Conservation (phyloP, 2,888 invertebrate genomes). For the Drosophila prostipennis region DNA sequence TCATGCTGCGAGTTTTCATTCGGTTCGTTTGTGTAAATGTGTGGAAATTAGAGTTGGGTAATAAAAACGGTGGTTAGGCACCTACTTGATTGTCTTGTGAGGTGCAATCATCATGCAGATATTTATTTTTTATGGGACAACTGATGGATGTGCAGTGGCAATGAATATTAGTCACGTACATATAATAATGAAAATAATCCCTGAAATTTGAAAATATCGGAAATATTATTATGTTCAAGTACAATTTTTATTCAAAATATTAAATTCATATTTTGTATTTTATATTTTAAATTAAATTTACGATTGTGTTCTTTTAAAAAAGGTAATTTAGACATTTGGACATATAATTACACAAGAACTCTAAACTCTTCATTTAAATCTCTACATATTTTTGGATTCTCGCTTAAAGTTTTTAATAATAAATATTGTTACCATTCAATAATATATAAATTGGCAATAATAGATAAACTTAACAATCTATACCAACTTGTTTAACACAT, state of each 20-base stretch:
- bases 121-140: not conserved
- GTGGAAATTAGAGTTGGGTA: constrained; percentile 56
- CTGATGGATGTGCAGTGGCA: constrained; percentile 23
- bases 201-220: no score
- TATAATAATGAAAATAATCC: no score
- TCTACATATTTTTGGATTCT: not conserved
- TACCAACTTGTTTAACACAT: not conserved
- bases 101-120: constrained; percentile 23
- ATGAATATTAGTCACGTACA: constrained; percentile 13
- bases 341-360: no score
- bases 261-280: no score
- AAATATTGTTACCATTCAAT: no score
- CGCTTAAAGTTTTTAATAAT: no score
- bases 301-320: no score
- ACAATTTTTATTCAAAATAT: not conserved
- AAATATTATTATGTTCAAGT: no score
- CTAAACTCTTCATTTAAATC: no score
- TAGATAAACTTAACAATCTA: not conserved
- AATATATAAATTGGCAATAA: no score
- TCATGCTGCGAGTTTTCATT: constrained; percentile 41
- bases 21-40: constrained; percentile 50
- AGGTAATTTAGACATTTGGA: no score
- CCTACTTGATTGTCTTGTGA: constrained; percentile 45
- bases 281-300: no score
- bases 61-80: constrained; percentile 42